Evolutionary conservation across 2,888 invertebrate species (phyloP).

Genomic region (Philhelius pedissequus): DNA sequence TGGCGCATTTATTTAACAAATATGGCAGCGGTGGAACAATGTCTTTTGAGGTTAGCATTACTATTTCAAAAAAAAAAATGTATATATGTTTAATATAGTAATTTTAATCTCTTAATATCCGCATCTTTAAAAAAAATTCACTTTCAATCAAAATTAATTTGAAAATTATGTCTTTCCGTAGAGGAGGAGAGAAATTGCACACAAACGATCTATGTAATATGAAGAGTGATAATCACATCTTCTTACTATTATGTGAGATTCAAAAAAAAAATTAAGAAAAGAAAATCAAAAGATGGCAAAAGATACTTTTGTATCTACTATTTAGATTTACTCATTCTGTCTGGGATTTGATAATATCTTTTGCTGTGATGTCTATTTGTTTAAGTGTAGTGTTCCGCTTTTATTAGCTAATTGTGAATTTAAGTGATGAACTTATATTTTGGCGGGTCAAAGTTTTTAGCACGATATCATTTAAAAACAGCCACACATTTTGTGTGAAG

Average conservation of each 20-base stretch:
- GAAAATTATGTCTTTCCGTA: slow-evolving; percentile 43
- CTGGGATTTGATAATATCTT: neutral
- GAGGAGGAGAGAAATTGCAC: neutral
- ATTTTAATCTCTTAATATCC: slow-evolving; percentile 31
- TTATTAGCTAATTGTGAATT: slow-evolving; percentile 13
- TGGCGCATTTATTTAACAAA: slow-evolving; percentile 77
- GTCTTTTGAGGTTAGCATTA: slow-evolving; percentile 78
- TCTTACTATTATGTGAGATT: slow-evolving; percentile 24
- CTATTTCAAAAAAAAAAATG: too few relatives aligned
- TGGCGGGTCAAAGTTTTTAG: neutral
- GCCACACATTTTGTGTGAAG: neutral
- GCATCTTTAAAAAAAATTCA: slow-evolving; percentile 29
- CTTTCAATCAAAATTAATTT: slow-evolving; percentile 60
- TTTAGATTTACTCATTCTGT: slow-evolving; percentile 7
- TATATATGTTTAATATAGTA: too few relatives aligned
- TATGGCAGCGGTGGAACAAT: slow-evolving; percentile 77
- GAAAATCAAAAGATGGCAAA: slow-evolving; percentile 14
- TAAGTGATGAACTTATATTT: neutral
- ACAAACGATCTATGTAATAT: neutral
- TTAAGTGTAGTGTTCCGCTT: neutral
- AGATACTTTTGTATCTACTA: slow-evolving; percentile 3
- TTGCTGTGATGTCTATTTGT: neutral
- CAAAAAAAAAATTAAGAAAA: slow-evolving; percentile 12
- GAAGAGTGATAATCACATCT: slow-evolving; percentile 15
- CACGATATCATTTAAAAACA: neutral